A percentile compares a stretch with the other conserved stretches of the same genome.
Conservation (phyloP, 2,797 vertebrate genomes). For the Anas capensis region DNA sequence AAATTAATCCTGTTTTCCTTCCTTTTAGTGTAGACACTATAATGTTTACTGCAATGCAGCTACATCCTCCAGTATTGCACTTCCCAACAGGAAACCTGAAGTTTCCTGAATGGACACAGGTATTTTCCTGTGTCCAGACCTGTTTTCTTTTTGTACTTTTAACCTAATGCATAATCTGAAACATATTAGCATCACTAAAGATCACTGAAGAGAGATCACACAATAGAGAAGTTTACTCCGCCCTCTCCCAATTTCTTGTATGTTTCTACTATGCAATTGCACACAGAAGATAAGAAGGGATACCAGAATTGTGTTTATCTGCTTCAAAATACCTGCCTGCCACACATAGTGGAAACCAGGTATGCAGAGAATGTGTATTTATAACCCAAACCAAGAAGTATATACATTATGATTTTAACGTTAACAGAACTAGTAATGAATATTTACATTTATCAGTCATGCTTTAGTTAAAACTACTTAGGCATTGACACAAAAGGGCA, state of each 20-base stretch:
- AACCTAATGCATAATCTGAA: background rate
- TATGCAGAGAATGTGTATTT: background rate
- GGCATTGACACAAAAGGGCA: conserved; percentile 5
- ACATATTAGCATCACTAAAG: background rate
- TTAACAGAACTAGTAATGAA: conserved; percentile 9
- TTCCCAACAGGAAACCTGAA: background rate
- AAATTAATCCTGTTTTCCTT: background rate
- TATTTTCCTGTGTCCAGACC: background rate
- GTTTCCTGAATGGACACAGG: background rate
- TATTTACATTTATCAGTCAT: conserved; percentile 21
- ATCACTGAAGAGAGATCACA: background rate
- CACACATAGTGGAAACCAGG: background rate
- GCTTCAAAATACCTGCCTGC: background rate
- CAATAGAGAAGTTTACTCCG: background rate
- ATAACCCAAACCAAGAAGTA: background rate
- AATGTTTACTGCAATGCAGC: background rate
- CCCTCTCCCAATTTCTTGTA: background rate
- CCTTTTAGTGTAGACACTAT: background rate
- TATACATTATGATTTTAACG: background rate
- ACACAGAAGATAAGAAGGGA: background rate
- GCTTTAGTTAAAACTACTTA: conserved; percentile 44
- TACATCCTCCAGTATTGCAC: background rate
- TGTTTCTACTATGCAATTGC: background rate
- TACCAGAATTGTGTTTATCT: background rate
- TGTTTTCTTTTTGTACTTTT: background rate